phyloP scores from a whole-genome alignment of 2,113 vertebrate species.

The Rhizomys pruinosus region DNA sequence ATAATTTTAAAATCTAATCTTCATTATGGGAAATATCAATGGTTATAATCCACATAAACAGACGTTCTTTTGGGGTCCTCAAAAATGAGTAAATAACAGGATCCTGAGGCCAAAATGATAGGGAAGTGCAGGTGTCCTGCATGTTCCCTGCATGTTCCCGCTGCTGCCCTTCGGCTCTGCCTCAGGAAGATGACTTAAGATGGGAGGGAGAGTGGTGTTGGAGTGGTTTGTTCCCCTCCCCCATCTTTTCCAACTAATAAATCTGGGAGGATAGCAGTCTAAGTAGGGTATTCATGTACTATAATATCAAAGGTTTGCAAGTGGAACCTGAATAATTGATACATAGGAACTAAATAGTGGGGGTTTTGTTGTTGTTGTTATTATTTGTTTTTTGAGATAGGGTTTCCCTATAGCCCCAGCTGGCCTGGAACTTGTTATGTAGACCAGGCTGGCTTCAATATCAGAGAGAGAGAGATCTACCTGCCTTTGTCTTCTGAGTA shows the following conservation, averaged over 20 bases:
- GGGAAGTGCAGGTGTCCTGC: not conserved
- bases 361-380: too few species aligned
- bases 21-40: not conserved
- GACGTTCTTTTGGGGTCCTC: not conserved
- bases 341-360: not conserved
- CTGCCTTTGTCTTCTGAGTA: too few species aligned
- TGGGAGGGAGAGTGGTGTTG: not conserved
- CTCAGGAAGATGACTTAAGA: not conserved
- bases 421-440: too few species aligned
- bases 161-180: not conserved
- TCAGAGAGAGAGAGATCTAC: too few species aligned
- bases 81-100: not conserved
- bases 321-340: not conserved
- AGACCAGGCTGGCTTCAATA: too few species aligned
- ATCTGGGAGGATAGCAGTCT: not conserved
- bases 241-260: not conserved
- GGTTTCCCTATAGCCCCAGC: too few species aligned
- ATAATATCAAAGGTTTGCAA: not conserved
- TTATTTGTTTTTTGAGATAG: too few species aligned
- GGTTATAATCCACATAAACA: constrained; percentile 1
- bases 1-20: not conserved
- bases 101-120: not conserved
- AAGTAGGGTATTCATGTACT: not conserved
- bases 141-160: too few species aligned
- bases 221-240: not conserved